Conservation (phyloP, 1,140 invertebrate species). For the Diuraphis noxia region DNA sequence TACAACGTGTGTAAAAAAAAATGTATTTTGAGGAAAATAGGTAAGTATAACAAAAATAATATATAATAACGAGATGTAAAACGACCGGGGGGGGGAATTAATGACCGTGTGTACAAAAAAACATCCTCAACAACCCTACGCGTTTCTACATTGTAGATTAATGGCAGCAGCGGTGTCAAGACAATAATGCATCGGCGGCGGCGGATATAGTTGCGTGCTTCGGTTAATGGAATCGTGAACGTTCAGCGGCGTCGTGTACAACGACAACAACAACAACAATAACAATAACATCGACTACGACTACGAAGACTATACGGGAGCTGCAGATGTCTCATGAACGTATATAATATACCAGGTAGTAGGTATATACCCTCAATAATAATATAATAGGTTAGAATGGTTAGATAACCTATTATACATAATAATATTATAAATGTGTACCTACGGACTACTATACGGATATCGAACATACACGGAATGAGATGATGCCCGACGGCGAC, state of each 20-base stretch:
- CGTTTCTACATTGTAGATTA: background rate
- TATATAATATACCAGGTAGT: background rate
- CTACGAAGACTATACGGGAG: background rate
- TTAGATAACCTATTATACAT: background rate
- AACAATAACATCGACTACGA: background rate
- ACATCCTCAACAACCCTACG: background rate
- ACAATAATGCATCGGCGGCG: background rate
- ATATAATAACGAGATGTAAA: background rate
- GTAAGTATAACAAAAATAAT: background rate
- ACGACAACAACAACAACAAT: background rate
- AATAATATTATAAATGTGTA: background rate
- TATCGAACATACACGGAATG: background rate
- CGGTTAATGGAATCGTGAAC: constrained; percentile 5
- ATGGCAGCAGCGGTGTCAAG: background rate
- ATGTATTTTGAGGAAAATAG: background rate
- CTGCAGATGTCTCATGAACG: background rate
- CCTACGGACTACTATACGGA: background rate
- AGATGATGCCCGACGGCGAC: background rate
- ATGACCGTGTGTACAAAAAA: background rate
- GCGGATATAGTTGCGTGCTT: constrained; percentile 9
- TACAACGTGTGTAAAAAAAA: background rate
- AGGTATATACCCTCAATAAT: background rate
- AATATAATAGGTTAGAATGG: background rate
- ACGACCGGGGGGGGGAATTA: background rate
- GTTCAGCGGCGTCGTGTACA: background rate